phyloP scores from a whole-genome alignment of 2,797 vertebrate species.

The Lepus oiostolus region DNA sequence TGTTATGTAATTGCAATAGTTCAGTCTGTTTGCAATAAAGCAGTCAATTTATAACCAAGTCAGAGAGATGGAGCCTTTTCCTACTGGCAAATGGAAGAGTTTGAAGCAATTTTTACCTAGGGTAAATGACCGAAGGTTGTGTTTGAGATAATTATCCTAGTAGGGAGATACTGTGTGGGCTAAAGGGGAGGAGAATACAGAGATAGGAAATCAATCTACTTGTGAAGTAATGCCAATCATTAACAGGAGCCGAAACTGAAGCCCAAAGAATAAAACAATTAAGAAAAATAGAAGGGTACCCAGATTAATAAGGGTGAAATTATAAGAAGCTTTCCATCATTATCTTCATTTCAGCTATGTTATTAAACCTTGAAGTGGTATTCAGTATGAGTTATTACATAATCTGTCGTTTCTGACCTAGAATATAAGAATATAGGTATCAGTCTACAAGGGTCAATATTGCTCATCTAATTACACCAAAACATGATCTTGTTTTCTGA shows the following conservation, averaged over 20 bases:
- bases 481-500: neutral
- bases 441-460: neutral
- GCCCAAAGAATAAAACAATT: neutral
- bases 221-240: neutral
- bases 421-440: neutral
- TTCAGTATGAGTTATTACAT: neutral
- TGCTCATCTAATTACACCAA: neutral
- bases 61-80: constrained; percentile 19
- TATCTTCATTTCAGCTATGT: neutral
- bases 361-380: neutral
- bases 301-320: constrained; percentile 35
- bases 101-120: constrained; percentile 50
- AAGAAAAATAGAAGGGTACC: neutral
- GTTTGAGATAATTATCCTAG: constrained; percentile 55
- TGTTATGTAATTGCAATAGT: neutral
- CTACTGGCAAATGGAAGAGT: constrained; percentile 2
- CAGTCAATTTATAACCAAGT: constrained; percentile 50
- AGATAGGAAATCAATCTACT: neutral
- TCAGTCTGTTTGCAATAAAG: neutral
- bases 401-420: constrained; percentile 16
- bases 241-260: neutral
- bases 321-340: neutral
- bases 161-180: neutral
- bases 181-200: neutral
- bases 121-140: neutral